Percentiles rank a stretch among this genome's conserved stretches.
phyloP scores from a whole-genome alignment of 2,797 vertebrate genomes.

The Chelon auratus region DNA sequence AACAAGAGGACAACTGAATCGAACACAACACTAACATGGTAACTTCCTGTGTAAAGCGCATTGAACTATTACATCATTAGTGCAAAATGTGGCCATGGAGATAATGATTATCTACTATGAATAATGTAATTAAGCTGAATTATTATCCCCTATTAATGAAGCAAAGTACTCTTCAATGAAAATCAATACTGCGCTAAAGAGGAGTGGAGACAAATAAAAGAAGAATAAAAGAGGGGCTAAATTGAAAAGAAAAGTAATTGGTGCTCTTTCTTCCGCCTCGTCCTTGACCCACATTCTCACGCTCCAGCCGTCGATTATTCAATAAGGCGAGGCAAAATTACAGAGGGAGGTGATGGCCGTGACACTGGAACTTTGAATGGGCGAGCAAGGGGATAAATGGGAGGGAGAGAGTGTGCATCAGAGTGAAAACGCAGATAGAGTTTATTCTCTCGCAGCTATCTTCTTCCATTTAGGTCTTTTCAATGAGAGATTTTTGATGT shows the following conservation, averaged over 20 bases:
- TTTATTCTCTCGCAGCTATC: slow-evolving; percentile 27
- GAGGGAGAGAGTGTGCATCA: slow-evolving; percentile 27
- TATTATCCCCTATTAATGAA: slow-evolving; percentile 69
- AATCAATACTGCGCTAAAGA: slow-evolving; percentile 63
- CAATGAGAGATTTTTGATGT: slow-evolving; percentile 7
- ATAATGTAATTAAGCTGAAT: slow-evolving; percentile 71
- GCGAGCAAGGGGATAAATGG: slow-evolving; percentile 47
- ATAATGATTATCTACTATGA: slow-evolving; percentile 74
- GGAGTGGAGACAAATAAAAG: slow-evolving; percentile 59
- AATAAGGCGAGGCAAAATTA: slow-evolving; percentile 66
- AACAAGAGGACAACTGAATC: not conserved
- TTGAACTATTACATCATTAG: slow-evolving; percentile 60
- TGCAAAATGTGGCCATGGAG: slow-evolving; percentile 47
- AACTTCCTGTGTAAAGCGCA: slow-evolving; percentile 53
- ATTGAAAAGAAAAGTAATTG: slow-evolving; percentile 63
- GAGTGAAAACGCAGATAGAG: slow-evolving; percentile 23
- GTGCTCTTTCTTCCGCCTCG: slow-evolving; percentile 33
- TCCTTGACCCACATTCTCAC: slow-evolving; percentile 77
- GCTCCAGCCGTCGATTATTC: slow-evolving; percentile 67
- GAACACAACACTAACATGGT: slow-evolving; percentile 6
- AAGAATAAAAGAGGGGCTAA: slow-evolving; percentile 39
- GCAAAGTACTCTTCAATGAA: slow-evolving; percentile 59
- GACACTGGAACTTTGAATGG: slow-evolving; percentile 64
- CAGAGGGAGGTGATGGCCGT: slow-evolving; percentile 51
- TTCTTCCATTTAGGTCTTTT: slow-evolving; percentile 9